A percentile compares a stretch with the other conserved stretches of the same genome.
These are phyloP conservation scores for Bothrops jararaca DNA, from an alignment of 2,113 vertebrate species.

Conservation along the genomic window DNA sequence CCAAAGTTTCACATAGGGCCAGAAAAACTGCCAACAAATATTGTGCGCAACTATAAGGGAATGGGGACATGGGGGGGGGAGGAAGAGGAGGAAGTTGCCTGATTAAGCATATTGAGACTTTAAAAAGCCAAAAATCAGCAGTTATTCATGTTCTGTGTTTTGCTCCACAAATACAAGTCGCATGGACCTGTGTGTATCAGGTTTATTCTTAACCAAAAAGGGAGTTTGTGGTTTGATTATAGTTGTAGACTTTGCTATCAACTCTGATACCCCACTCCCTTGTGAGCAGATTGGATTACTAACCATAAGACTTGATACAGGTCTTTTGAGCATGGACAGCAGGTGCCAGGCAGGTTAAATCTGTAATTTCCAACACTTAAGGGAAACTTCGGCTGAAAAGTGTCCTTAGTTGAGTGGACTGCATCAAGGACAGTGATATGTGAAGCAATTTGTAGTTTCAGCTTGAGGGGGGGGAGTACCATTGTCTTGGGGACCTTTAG, in stretches of 20 bases:
- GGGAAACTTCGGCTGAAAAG: background rate
- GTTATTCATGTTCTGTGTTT: background rate
- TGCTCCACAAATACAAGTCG: background rate
- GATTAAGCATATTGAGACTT: background rate
- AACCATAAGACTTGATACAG: background rate
- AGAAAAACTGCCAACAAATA: background rate
- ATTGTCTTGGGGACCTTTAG: background rate
- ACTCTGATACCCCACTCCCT: background rate
- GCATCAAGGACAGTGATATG: background rate
- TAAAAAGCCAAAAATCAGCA: background rate
- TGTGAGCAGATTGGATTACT: background rate
- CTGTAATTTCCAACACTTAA: background rate
- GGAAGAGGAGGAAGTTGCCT: background rate
- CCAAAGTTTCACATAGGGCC: background rate
- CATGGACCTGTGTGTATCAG: background rate
- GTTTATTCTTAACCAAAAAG: background rate
- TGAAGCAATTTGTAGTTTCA: slow-evolving; percentile 24
- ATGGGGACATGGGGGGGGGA: background rate
- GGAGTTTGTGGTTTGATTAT: background rate
- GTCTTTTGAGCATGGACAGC: background rate
- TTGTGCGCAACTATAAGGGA: background rate
- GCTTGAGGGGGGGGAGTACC: slow-evolving; percentile 45
- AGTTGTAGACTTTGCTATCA: background rate
- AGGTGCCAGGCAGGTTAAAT: background rate
- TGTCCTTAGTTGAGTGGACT: background rate